A percentile compares a stretch with the other conserved stretches of the same genome.
Evolutionary conservation across 2,888 invertebrate species (phyloP).

Genomic region (Agrochola circellaris): DNA sequence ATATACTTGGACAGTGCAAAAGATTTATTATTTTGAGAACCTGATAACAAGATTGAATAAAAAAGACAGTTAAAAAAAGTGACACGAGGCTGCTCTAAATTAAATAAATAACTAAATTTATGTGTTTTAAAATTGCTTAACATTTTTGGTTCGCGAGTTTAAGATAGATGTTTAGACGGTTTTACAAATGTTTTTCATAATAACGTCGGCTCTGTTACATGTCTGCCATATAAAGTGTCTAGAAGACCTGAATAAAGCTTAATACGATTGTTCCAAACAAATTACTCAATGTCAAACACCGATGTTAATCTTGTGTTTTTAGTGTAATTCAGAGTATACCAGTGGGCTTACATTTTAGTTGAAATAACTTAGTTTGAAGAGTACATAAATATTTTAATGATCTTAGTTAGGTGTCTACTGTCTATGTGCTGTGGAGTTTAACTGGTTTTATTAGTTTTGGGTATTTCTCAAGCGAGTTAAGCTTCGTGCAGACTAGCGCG

Average conservation of each 20-base stretch:
- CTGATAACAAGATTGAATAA: not conserved
- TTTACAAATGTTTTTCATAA: not conserved
- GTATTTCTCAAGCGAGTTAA: not conserved
- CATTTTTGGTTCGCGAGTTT: no score
- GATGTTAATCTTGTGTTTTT: constrained; percentile 35
- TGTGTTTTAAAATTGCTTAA: no score
- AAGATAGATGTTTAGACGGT: no score
- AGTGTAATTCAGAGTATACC: constrained; percentile 19
- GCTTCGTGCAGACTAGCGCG: no score
- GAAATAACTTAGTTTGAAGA: constrained; percentile 27
- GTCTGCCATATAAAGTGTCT: not conserved
- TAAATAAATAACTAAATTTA: no score
- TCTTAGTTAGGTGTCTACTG: constrained; percentile 18
- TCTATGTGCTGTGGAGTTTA: constrained; percentile 20
- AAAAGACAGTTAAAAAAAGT: not conserved
- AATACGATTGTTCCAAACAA: constrained; percentile 30
- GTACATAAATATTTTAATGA: constrained; percentile 31
- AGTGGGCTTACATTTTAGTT: constrained; percentile 26
- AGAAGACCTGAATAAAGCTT: not conserved
- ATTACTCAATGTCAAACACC: constrained; percentile 30
- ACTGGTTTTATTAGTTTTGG: constrained; percentile 20
- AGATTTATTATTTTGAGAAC: not conserved
- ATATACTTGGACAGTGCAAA: not conserved
- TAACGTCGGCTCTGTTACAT: not conserved
- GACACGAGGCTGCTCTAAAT: no score